Evolutionary conservation across 2,797 vertebrate species (phyloP).

Genomic region (Thunnus albacares): DNA sequence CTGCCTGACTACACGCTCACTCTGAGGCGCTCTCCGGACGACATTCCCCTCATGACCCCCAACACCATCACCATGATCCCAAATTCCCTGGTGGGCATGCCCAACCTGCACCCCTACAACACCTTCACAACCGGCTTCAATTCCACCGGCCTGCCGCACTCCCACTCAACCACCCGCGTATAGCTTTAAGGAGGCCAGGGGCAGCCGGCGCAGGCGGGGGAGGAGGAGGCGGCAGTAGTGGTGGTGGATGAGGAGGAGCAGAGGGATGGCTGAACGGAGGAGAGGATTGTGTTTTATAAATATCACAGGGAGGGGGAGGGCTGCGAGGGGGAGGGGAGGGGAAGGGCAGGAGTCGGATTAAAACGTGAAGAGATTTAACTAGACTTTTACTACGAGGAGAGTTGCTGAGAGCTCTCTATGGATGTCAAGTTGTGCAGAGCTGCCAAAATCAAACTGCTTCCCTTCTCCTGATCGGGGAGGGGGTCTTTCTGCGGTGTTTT

Average conservation of each 20-base stretch:
- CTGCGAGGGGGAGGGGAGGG: slow-evolving; percentile 46
- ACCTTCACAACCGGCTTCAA: slow-evolving; percentile 98
- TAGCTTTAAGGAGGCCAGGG: slow-evolving; percentile 89
- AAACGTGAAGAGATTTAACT: slow-evolving; percentile 82
- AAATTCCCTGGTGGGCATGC: slow-evolving; percentile 98
- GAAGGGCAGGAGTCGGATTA: slow-evolving; percentile 77
- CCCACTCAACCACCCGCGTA: slow-evolving; percentile 99
- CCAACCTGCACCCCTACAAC: slow-evolving; percentile 98
- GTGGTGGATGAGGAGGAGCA: slow-evolving; percentile 51
- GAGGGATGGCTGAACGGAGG: slow-evolving; percentile 65
- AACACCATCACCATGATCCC: slow-evolving; percentile 99
- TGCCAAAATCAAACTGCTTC: slow-evolving; percentile 88
- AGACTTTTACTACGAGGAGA: slow-evolving; percentile 85
- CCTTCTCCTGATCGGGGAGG: slow-evolving; percentile 71
- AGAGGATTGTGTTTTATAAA: slow-evolving; percentile 87
- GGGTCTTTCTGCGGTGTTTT: slow-evolving; percentile 86
- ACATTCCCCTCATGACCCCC: slow-evolving; percentile 98
- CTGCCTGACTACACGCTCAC: slow-evolving; percentile 98
- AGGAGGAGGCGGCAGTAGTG: slow-evolving; percentile 14
- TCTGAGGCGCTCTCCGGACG: slow-evolving; percentile 95
- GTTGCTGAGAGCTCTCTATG: slow-evolving; percentile 83
- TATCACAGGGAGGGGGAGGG: slow-evolving; percentile 75
- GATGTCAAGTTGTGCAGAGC: slow-evolving; percentile 89
- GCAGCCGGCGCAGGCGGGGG: slow-evolving; percentile 57
- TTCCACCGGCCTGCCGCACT: slow-evolving; percentile 97